Evolutionary conservation across 1,140 invertebrate species (phyloP).

Genomic region (Drosophila prosaltans): DNA sequence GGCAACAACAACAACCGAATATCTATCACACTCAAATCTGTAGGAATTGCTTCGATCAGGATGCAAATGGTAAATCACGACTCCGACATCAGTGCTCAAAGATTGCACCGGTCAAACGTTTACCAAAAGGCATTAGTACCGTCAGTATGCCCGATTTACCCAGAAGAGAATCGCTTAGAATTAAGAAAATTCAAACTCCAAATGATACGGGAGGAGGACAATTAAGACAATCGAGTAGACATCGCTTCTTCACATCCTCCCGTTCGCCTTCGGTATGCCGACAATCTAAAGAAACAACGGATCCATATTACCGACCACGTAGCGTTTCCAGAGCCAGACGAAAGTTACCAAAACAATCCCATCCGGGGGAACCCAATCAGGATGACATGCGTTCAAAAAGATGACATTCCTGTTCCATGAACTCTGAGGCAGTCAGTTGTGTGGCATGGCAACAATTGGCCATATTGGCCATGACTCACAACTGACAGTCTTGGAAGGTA

Average conservation of each 20-base stretch:
- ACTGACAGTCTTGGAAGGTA: constrained; percentile 15
- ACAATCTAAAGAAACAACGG: background rate
- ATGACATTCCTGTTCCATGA: background rate
- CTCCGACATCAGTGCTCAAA: background rate
- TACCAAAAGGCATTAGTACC: constrained; percentile 8
- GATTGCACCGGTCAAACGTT: background rate
- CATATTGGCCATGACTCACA: constrained; percentile 10
- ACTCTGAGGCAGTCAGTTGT: constrained; percentile 24
- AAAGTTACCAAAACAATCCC: background rate
- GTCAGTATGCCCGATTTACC: constrained; percentile 55
- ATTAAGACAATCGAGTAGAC: background rate
- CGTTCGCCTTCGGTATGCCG: background rate
- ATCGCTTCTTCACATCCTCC: background rate
- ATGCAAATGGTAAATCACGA: background rate
- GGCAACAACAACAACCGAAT: constrained; percentile 44
- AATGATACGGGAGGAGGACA: background rate
- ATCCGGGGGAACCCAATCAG: background rate
- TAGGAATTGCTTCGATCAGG: background rate
- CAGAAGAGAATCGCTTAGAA: background rate
- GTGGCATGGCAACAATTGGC: background rate
- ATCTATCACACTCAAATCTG: constrained; percentile 19
- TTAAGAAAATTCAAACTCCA: background rate
- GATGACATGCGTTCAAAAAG: constrained; percentile 6
- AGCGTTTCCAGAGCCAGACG: background rate
- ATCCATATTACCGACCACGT: background rate